Conservation (phyloP, 2,797 vertebrate species). For the Aphelocoma californica region DNA sequence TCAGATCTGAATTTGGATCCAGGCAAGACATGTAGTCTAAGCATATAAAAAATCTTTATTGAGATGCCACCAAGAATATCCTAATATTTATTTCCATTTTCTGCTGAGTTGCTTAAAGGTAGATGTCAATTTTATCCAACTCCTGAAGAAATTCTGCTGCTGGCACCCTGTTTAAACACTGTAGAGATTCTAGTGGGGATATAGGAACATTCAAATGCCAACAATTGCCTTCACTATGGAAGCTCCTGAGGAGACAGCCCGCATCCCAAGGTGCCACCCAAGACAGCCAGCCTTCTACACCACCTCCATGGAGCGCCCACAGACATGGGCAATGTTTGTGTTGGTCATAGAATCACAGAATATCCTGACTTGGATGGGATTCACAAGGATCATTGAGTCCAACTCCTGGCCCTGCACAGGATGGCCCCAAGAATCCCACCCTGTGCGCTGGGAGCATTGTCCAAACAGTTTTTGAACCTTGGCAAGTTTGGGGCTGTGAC, state of each 20-base stretch:
- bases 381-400: rapidly evolving
- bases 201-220: neutral
- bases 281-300: neutral
- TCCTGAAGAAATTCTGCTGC: neutral
- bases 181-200: neutral
- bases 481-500: too few relatives aligned
- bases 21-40: neutral
- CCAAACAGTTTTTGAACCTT: neutral
- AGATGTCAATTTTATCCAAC: neutral
- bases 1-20: neutral
- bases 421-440: neutral
- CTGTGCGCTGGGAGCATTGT: neutral
- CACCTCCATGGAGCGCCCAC: neutral
- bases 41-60: neutral
- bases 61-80: neutral
- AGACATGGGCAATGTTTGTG: neutral
- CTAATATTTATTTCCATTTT: neutral
- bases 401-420: neutral
- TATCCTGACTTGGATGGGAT: neutral
- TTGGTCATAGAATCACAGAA: neutral
- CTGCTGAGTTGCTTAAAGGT: neutral
- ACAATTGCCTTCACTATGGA: neutral
- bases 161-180: neutral
- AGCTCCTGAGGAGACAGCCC: neutral
- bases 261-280: neutral